phyloP scores from a whole-genome alignment of 2,888 invertebrate species.

The Drosophila infuscata region DNA sequence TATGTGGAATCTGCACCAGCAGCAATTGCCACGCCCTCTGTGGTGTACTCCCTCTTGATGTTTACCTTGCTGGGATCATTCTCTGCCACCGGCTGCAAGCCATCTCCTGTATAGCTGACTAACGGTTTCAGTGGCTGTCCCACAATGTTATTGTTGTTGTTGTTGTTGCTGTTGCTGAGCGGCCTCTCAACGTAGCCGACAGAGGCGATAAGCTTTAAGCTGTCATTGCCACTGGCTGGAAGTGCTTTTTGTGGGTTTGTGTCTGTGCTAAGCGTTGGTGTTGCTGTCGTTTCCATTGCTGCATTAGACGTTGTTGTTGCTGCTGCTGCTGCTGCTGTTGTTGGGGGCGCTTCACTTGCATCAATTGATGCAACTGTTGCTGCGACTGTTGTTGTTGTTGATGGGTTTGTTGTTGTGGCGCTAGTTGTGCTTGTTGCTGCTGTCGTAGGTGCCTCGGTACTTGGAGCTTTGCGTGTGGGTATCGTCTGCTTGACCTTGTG shows the following conservation, averaged over 20 bases:
- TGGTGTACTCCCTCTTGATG: slow-evolving; percentile 81
- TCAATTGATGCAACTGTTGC: slow-evolving; percentile 28
- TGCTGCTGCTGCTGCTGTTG: slow-evolving; percentile 21
- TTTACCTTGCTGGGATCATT: slow-evolving; percentile 81
- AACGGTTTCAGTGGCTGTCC: slow-evolving; percentile 47
- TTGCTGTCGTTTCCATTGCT: slow-evolving; percentile 34
- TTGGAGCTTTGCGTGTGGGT: slow-evolving; percentile 72
- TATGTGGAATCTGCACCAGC: slow-evolving; percentile 29
- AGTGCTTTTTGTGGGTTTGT: slow-evolving; percentile 62
- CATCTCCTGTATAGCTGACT: slow-evolving; percentile 58
- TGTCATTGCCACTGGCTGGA: slow-evolving; percentile 68
- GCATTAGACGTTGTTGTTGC: slow-evolving; percentile 27
- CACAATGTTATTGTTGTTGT: slow-evolving; percentile 16
- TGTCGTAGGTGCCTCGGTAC: slow-evolving; percentile 50
- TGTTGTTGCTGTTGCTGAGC: slow-evolving; percentile 10
- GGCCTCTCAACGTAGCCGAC: slow-evolving; percentile 70
- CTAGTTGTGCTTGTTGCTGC: slow-evolving; percentile 27
- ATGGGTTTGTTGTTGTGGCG: slow-evolving; percentile 17
- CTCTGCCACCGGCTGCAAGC: slow-evolving; percentile 60
- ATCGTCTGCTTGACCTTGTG: slow-evolving; percentile 68
- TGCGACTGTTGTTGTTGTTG: slow-evolving; percentile 31
- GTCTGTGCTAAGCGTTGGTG: slow-evolving; percentile 61
- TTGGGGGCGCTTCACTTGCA: slow-evolving; percentile 25
- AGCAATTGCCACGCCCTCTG: slow-evolving; percentile 56
- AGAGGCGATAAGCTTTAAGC: slow-evolving; percentile 80